Evolutionary conservation across 37 sponge, comb jelly and placozoan species (phyloP).

Genomic region (Bolinopsis microptera): DNA sequence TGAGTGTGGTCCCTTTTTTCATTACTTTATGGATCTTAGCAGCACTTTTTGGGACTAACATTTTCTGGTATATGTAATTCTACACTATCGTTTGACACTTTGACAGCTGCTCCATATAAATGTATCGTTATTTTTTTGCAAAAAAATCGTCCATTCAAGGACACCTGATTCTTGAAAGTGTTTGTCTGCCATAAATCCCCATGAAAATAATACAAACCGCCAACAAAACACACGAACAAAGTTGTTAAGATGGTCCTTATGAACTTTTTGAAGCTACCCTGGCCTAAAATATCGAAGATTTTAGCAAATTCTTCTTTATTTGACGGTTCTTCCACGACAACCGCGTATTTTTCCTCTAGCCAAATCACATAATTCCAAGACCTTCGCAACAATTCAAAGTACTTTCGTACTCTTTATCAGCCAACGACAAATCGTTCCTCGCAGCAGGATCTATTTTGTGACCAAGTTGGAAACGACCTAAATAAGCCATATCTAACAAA

Average conservation of each 20-base stretch:
- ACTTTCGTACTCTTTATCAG: neutral
- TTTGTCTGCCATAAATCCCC: too few species aligned
- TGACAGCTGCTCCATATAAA: neutral
- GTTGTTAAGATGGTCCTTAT: too few species aligned
- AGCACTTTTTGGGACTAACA: neutral
- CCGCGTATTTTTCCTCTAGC: too few species aligned
- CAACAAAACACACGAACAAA: too few species aligned
- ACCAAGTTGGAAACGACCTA: neutral
- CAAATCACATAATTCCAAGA: too few species aligned
- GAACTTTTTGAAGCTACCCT: neutral
- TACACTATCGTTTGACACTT: neutral
- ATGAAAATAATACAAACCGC: neutral
- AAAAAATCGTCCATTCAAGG: too few species aligned
- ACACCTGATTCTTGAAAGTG: neutral
- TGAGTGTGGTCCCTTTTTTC: too few species aligned
- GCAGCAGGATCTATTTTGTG: neutral
- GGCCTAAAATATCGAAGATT: neutral
- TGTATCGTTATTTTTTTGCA: too few species aligned
- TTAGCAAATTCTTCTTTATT: neutral
- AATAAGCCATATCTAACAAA: neutral
- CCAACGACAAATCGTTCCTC: neutral
- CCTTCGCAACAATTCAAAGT: neutral
- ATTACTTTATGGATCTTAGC: too few species aligned
- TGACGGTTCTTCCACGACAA: too few species aligned
- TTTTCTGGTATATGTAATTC: neutral